Evolutionary conservation across 2,797 vertebrate genomes (phyloP).

Genomic region (Benthosema pterotum): DNA sequence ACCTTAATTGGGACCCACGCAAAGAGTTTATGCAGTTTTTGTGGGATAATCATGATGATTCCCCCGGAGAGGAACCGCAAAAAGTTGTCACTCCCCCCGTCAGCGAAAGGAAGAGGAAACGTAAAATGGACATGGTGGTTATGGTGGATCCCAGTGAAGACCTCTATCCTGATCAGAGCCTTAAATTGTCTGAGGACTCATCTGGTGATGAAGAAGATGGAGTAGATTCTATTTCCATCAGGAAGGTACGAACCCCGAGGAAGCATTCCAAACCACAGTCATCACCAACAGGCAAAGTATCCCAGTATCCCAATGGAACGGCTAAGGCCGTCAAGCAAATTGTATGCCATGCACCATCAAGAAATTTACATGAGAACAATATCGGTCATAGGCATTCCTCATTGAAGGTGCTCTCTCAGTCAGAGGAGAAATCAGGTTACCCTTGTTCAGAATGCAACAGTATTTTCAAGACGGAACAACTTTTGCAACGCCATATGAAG

Average conservation of each 20-base stretch:
- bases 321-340: constrained; percentile 91
- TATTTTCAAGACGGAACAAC: constrained; percentile 92
- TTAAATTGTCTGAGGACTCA: constrained; percentile 72
- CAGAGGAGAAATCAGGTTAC: constrained; percentile 87
- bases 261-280: constrained; percentile 85
- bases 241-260: constrained; percentile 80
- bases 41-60: constrained; percentile 84
- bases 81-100: constrained; percentile 54
- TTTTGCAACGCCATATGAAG: constrained; percentile 91
- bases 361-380: constrained; percentile 84
- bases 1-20: constrained; percentile 90
- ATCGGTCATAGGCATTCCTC: constrained; percentile 87
- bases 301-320: constrained; percentile 83
- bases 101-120: constrained; percentile 89
- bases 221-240: constrained; percentile 69
- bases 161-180: constrained; percentile 77
- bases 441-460: constrained; percentile 94
- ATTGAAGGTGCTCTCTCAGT: constrained; percentile 83
- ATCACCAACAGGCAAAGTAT: constrained; percentile 80
- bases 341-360: constrained; percentile 83
- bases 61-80: constrained; percentile 79
- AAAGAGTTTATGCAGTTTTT: constrained; percentile 96
- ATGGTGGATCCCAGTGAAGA: constrained; percentile 93
- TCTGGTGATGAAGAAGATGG: constrained; percentile 77
- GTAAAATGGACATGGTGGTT: constrained; percentile 96